Conservation (phyloP, 2,797 vertebrate species). For the Ispidina lecontei region DNA sequence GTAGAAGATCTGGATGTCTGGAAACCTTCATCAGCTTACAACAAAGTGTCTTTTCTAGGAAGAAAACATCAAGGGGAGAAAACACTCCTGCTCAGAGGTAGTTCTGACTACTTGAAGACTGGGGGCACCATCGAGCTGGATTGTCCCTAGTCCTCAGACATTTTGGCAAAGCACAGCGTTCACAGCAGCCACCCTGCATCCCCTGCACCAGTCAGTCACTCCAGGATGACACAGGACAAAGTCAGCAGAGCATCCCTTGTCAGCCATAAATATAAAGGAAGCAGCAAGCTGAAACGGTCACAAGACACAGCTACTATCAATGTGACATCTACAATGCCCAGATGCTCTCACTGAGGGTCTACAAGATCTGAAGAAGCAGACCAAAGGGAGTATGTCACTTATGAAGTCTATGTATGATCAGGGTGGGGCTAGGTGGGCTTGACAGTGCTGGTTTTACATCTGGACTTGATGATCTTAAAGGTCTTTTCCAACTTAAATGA, state of each 20-base stretch:
- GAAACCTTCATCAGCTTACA: not conserved
- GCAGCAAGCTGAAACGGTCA: not conserved
- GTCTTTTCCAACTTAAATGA: not conserved
- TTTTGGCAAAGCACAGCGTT: not conserved
- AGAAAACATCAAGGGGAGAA: not conserved
- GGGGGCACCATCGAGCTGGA: not conserved
- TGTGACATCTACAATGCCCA: rapidly evolving
- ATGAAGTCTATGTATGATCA: not conserved
- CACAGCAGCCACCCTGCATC: not conserved
- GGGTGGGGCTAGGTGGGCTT: not conserved
- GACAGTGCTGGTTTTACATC: not conserved
- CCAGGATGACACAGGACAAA: not conserved
- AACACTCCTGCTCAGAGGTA: not conserved
- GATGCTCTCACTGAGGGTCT: not conserved
- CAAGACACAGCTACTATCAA: not conserved
- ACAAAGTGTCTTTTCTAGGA: rapidly evolving
- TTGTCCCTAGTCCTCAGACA: not conserved
- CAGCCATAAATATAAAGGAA: not conserved
- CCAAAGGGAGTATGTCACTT: not conserved
- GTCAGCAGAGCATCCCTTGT: not conserved
- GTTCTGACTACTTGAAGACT: not conserved
- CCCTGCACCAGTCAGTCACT: not conserved
- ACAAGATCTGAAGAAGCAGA: not conserved
- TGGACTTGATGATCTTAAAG: not conserved
- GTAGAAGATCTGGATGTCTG: not conserved